Base-by-base conservation (phyloP, 53 echinoderm and acorn worm genomes). In the Actinopyga echinites region DNA sequence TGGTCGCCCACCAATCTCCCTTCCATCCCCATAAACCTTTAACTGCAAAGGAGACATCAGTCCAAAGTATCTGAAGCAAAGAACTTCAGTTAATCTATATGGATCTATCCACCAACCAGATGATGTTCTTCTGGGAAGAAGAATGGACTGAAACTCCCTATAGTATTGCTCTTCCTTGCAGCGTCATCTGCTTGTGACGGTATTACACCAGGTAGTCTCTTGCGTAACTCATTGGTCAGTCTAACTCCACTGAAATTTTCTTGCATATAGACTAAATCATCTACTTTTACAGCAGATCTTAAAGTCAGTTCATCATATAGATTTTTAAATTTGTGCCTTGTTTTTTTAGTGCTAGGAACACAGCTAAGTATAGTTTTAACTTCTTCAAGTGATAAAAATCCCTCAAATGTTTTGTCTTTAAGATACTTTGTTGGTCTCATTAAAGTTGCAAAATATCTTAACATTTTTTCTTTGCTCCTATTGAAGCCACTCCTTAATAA, bases 211-310 rank as follows among this genome's bases (percentile, higher is more conserved):
- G 89, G 84, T 20, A 84, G 15, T 56, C 61, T 78, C 57, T 84
- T 89, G 52, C 89, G 77, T 32, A 84, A 23, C 79, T 84, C 64
- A 23, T 77, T 63, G 4, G 79, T 67, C 6, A 89, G 79, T 22
- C 79, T 20, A 37, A 66, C 79, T 36, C 89, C 84, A 84, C 84
- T 89, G 44, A 79, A 84, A 79, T 89, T 89, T 38, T 89, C 89
- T 24, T 78, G 56, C 15, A 79, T n/a, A 75, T 89, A 62, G 24
- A 88, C 77, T 17, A 89, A 49, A 32, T 89, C 89, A 25, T 84
- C 69, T 40, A 79, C 44, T 7, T 6, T 44, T 44, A 44, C 8
- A 8, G 44, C 44, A 44, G 44, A 44, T 13, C 19, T 23, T 40
- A n/a, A 21, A 21, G 73, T n/a, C 5, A 73, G 35, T 26, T 73